These are phyloP conservation scores for Dryobotodes eremita DNA, from an alignment of 2,888 invertebrate species.

Conservation along the genomic window DNA sequence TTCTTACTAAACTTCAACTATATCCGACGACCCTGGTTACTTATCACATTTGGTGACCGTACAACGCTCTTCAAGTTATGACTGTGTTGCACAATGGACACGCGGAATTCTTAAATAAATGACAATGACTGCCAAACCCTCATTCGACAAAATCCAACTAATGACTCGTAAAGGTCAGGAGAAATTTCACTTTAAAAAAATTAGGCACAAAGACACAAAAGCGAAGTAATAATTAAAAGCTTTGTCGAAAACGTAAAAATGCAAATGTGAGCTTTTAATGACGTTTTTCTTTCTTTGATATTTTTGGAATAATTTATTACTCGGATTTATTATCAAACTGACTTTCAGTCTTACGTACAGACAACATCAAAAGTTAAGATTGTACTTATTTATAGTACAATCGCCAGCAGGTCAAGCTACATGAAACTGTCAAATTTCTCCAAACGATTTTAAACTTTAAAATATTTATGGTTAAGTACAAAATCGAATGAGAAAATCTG, in stretches of 20 bases:
- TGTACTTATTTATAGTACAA: too few relatives aligned
- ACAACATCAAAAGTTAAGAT: background rate
- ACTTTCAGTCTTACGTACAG: background rate
- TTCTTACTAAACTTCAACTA: too few relatives aligned
- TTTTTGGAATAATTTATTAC: conserved; percentile 2
- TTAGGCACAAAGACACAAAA: conserved; percentile 11
- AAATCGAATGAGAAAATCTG: too few relatives aligned
- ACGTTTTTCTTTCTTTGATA: conserved; percentile 29
- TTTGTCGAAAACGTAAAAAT: conserved; percentile 32
- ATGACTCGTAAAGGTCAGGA: conserved; percentile 29
- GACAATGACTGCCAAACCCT: conserved; percentile 22
- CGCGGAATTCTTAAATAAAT: conserved; percentile 41
- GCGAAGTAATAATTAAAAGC: conserved; percentile 22
- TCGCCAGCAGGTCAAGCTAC: too few relatives aligned
- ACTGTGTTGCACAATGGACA: conserved; percentile 51
- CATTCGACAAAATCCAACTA: conserved; percentile 17
- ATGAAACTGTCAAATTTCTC: too few relatives aligned
- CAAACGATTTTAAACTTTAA: too few relatives aligned
- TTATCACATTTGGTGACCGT: background rate
- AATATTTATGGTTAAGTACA: too few relatives aligned
- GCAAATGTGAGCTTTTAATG: conserved; percentile 14
- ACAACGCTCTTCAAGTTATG: conserved; percentile 29
- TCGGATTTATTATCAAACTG: conserved; percentile 7
- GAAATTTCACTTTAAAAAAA: conserved; percentile 36
- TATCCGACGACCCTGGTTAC: too few relatives aligned